phyloP scores from a whole-genome alignment of 2,797 vertebrate species.

The Crenuchus spilurus region DNA sequence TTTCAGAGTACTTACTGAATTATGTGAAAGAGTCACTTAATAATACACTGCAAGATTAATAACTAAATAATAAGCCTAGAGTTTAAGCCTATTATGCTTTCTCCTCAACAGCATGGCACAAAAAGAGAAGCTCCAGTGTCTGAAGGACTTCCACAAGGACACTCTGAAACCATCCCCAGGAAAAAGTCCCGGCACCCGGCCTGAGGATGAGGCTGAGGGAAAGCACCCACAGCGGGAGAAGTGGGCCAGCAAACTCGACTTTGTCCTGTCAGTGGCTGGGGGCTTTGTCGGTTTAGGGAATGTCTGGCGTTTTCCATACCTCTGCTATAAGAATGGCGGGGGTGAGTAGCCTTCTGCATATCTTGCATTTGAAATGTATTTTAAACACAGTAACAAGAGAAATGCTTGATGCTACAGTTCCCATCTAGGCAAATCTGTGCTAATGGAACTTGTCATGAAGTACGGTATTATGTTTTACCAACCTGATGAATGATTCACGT shows the following conservation, averaged over 20 bases:
- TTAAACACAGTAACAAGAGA: too few species aligned
- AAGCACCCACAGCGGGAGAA: constrained; percentile 95
- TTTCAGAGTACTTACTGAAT: background rate
- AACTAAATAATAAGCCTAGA: background rate
- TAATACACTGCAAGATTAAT: background rate
- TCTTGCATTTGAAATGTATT: too few species aligned
- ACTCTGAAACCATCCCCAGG: constrained; percentile 96
- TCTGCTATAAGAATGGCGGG: constrained; percentile 99
- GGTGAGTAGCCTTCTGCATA: constrained; percentile 75
- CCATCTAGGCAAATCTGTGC: background rate
- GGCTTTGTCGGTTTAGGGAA: constrained; percentile 98
- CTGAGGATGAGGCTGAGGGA: constrained; percentile 95
- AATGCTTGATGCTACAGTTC: background rate
- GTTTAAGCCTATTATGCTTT: background rate
- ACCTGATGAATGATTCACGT: background rate
- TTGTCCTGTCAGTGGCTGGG: constrained; percentile 94
- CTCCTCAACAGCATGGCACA: constrained; percentile 85
- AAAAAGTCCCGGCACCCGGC: constrained; percentile 93
- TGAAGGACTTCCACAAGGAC: constrained; percentile 99
- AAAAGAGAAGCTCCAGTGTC: constrained; percentile 95
- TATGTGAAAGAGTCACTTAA: background rate
- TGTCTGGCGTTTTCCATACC: constrained; percentile 98
- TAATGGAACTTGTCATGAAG: background rate
- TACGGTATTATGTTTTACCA: background rate
- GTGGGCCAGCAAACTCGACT: constrained; percentile 98